Percentiles rank a stretch among this genome's conserved stretches.
Evolutionary conservation across 2,888 invertebrate species (phyloP).

Genomic region (Lordiphosa fenestrarum): DNA sequence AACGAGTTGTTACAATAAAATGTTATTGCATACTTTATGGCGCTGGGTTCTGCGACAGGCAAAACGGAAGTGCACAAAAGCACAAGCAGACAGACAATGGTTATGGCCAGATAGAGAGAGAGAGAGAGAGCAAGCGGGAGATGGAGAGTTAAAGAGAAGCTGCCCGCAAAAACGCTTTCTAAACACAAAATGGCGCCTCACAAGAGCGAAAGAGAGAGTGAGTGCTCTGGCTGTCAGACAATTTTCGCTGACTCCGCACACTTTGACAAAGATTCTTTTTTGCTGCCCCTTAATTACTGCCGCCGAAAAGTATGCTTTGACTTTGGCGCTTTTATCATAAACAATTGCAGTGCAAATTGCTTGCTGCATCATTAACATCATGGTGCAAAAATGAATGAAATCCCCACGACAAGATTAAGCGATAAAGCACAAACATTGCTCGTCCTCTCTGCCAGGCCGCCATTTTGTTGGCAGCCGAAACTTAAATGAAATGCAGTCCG

Average conservation of each 20-base stretch:
- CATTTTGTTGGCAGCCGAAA: constrained; percentile 33
- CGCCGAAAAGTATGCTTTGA: constrained; percentile 36
- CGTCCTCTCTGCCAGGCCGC: constrained; percentile 28
- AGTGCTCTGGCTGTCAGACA: constrained; percentile 31
- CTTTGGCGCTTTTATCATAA: constrained; percentile 39
- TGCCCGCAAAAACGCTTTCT: constrained; percentile 33
- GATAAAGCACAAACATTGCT: constrained; percentile 48
- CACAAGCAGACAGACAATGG: constrained; percentile 3
- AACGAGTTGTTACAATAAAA: constrained; percentile 73
- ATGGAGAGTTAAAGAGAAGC: background rate
- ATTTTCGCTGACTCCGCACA: constrained; percentile 15
- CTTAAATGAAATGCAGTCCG: constrained; percentile 61
- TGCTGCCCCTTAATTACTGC: constrained; percentile 40
- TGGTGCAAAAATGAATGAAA: constrained; percentile 7
- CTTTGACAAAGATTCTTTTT: constrained; percentile 17
- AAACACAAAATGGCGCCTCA: constrained; percentile 56
- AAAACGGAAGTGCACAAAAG: constrained; percentile 43
- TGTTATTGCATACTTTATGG: constrained; percentile 69
- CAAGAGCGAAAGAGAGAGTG: constrained; percentile 2
- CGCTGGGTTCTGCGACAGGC: constrained; percentile 22
- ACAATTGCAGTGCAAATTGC: constrained; percentile 46
- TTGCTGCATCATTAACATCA: constrained; percentile 61
- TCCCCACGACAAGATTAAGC: constrained; percentile 57
- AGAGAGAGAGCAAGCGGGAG: background rate
- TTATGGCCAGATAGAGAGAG: background rate